A percentile compares a stretch with the other conserved stretches of the same genome.
Conservation (phyloP, 2,888 invertebrate species). For the Thysanoteuthis rhombus region DNA sequence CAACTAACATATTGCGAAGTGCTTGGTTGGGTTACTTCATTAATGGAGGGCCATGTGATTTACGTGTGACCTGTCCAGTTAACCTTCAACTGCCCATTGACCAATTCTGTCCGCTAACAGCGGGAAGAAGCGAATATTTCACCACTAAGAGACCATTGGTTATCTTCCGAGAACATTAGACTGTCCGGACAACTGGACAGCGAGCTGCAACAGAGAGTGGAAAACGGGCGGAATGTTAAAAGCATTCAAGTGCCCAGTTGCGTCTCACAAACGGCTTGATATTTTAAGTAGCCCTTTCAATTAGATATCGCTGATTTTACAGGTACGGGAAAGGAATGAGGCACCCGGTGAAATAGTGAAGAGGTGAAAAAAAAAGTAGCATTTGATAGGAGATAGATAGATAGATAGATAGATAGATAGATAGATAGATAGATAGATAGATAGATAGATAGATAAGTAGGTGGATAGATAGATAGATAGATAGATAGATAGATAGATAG, state of each 20-base stretch:
- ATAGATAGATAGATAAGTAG: too few relatives aligned
- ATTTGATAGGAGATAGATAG: too few relatives aligned
- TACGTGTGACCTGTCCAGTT: neutral
- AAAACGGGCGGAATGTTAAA: neutral
- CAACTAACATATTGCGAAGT: neutral
- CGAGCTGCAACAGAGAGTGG: neutral
- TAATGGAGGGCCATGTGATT: neutral
- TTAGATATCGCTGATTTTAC: too few relatives aligned
- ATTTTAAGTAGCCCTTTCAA: neutral
- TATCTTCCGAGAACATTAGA: neutral
- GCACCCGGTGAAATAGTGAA: too few relatives aligned
- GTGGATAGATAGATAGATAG: too few relatives aligned
- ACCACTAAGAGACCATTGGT: neutral
- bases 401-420: too few relatives aligned
- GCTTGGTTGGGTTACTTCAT: neutral
- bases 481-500: too few relatives aligned
- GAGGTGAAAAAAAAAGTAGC: too few relatives aligned
- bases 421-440: too few relatives aligned
- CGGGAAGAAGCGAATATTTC: neutral
- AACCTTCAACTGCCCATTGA: neutral
- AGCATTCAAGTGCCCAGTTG: neutral
- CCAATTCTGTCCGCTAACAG: neutral
- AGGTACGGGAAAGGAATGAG: too few relatives aligned
- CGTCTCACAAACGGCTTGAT: neutral
- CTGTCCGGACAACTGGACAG: neutral